These are phyloP conservation scores for Eonycteris spelaea DNA, from an alignment of 2,113 vertebrate genomes.

Conservation along the genomic window DNA sequence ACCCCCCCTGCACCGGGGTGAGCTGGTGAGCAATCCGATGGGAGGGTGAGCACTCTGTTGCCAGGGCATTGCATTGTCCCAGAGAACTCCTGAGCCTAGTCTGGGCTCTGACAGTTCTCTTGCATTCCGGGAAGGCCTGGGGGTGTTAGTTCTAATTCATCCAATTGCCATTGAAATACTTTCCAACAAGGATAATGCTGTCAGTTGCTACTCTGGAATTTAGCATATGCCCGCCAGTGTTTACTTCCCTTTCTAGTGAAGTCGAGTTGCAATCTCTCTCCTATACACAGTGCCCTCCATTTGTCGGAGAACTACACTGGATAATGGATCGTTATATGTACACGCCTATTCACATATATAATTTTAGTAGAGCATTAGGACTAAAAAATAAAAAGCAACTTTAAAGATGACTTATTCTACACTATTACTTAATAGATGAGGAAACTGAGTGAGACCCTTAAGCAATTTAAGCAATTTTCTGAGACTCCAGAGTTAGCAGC, in stretches of 20 bases:
- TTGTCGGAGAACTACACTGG: neutral
- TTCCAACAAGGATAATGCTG: constrained; percentile 59
- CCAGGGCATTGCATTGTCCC: constrained; percentile 8
- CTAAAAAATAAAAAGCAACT: neutral
- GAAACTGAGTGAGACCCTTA: neutral
- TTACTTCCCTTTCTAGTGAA: constrained; percentile 34
- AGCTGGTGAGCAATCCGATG: neutral
- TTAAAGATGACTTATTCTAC: neutral
- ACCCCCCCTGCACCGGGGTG: neutral
- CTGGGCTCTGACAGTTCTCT: constrained; percentile 39
- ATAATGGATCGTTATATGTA: neutral
- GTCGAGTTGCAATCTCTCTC: neutral
- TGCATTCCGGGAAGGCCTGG: constrained; percentile 37
- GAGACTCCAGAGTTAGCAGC: neutral
- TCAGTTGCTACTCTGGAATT: constrained; percentile 57
- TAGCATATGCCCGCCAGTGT: constrained; percentile 36
- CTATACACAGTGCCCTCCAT: neutral
- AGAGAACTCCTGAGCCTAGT: constrained; percentile 31
- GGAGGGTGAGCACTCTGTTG: neutral
- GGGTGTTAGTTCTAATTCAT: constrained; percentile 66
- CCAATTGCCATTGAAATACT: constrained; percentile 65
- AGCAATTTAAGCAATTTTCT: neutral
- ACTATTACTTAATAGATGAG: neutral
- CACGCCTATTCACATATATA: neutral
- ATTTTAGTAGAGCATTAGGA: neutral